phyloP scores from a whole-genome alignment of 1,140 invertebrate genomes.

The Teleopsis dalmanni region DNA sequence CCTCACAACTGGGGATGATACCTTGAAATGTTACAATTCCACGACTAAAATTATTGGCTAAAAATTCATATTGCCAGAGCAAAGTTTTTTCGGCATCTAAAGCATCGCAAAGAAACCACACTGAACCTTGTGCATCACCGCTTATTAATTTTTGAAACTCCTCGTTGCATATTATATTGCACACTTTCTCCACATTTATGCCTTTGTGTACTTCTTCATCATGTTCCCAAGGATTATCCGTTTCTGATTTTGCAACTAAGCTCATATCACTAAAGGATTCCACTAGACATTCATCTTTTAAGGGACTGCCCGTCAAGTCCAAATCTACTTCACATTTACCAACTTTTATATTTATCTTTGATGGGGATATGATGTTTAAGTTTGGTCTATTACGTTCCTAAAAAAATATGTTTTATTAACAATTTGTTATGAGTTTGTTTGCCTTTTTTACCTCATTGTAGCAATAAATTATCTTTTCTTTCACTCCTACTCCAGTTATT shows the following conservation, averaged over 20 bases:
- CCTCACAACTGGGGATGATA: conserved; percentile 18
- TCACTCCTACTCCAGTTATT: conserved; percentile 16
- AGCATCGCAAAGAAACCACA: conserved; percentile 37
- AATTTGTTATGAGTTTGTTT: background rate
- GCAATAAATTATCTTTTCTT: background rate
- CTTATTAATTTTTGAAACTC: conserved; percentile 22
- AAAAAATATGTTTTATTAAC: too few species aligned
- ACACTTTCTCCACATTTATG: conserved; percentile 19
- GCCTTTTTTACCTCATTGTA: background rate
- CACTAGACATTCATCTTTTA: conserved; percentile 35
- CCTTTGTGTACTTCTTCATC: conserved; percentile 36
- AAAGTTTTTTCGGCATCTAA: conserved; percentile 23
- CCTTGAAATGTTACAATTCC: conserved; percentile 29
- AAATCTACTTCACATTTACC: conserved; percentile 13
- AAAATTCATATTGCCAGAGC: conserved; percentile 29
- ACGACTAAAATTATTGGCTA: conserved; percentile 19
- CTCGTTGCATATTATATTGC: conserved; percentile 22
- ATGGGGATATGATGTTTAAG: conserved; percentile 15
- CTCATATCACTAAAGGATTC: conserved; percentile 33
- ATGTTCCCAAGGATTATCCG: conserved; percentile 27
- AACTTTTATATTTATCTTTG: conserved; percentile 11
- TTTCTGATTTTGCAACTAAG: conserved; percentile 19
- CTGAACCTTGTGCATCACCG: conserved; percentile 20
- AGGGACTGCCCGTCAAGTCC: conserved; percentile 36
- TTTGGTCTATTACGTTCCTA: conserved; percentile 8